phyloP scores from a whole-genome alignment of 2,888 invertebrate genomes.

The Cantharis lateralis region DNA sequence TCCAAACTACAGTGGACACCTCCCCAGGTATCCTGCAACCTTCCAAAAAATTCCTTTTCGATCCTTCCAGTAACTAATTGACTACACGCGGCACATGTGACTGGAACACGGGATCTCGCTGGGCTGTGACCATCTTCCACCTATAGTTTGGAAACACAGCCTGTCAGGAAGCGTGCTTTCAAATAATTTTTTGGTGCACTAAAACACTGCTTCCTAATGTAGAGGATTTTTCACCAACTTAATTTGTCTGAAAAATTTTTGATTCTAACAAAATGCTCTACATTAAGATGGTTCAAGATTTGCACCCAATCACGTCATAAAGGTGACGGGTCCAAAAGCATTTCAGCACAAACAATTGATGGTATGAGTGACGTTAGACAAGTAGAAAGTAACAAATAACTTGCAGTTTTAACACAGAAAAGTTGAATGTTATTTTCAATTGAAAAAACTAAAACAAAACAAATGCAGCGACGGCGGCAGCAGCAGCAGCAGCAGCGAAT shows the following conservation, averaged over 20 bases:
- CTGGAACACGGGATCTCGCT: conserved; percentile 43
- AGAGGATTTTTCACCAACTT: conserved; percentile 24
- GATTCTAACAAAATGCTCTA: conserved; percentile 27
- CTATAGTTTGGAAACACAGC: conserved; percentile 59
- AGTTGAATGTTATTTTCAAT: background rate
- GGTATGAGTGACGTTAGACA: conserved; percentile 24
- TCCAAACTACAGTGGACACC: conserved; percentile 62
- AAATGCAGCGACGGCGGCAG: too few relatives aligned
- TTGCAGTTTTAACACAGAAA: background rate
- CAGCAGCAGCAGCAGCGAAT: too few relatives aligned
- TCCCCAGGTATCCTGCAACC: conserved; percentile 53
- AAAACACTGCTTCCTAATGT: conserved; percentile 31
- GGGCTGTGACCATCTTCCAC: conserved; percentile 50
- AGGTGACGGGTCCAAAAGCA: conserved; percentile 33
- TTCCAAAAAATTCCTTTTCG: conserved; percentile 45
- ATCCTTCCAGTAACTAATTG: conserved; percentile 43
- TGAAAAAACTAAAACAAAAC: background rate
- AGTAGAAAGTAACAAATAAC: conserved; percentile 1
- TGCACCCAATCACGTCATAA: conserved; percentile 35
- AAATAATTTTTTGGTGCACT: conserved; percentile 33
- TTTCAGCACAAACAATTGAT: conserved; percentile 30
- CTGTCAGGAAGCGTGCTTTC: conserved; percentile 51
- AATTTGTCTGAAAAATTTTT: background rate
- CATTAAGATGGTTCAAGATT: conserved; percentile 28
- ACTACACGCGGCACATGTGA: conserved; percentile 41